Evolutionary conservation across 2,888 invertebrate species (phyloP).

Genomic region (Xestia c-nigrum): DNA sequence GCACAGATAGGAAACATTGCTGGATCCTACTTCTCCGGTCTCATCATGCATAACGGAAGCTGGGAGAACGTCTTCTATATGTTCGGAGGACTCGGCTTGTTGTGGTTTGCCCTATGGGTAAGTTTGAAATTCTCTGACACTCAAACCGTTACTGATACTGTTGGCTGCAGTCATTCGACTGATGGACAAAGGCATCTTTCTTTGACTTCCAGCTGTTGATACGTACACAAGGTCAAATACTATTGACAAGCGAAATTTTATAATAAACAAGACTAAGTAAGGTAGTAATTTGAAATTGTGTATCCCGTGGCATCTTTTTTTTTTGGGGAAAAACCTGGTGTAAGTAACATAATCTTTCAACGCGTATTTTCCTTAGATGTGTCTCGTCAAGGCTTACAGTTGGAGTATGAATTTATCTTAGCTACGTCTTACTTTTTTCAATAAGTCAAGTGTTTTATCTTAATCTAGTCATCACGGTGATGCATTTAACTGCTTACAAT

Average conservation of each 20-base stretch:
- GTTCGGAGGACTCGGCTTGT: conserved; percentile 88
- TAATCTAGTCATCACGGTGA: not conserved
- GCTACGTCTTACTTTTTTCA: not conserved
- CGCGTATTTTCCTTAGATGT: not conserved
- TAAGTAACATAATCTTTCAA: not conserved
- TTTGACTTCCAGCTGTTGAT: not conserved
- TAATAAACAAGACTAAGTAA: not conserved
- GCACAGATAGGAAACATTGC: conserved; percentile 90
- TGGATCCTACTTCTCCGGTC: conserved; percentile 88
- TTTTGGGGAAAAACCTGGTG: not conserved
- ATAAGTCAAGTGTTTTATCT: not conserved
- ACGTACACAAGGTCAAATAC: not conserved
- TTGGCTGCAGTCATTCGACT: not conserved
- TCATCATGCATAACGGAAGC: conserved; percentile 86
- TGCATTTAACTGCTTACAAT: no score
- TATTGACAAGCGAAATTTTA: not conserved
- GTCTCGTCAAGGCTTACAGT: not conserved
- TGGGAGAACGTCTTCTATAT: conserved; percentile 91
- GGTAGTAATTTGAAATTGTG: not conserved
- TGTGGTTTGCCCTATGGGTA: conserved; percentile 90
- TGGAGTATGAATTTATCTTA: conserved; percentile 1
- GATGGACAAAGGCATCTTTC: not conserved
- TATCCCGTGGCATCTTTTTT: not conserved
- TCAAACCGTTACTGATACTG: not conserved
- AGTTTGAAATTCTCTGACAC: conserved; percentile 53